Percentiles rank a stretch among this genome's conserved stretches.
phyloP scores from a whole-genome alignment of 1,140 invertebrate genomes.

The Varroa destructor region DNA sequence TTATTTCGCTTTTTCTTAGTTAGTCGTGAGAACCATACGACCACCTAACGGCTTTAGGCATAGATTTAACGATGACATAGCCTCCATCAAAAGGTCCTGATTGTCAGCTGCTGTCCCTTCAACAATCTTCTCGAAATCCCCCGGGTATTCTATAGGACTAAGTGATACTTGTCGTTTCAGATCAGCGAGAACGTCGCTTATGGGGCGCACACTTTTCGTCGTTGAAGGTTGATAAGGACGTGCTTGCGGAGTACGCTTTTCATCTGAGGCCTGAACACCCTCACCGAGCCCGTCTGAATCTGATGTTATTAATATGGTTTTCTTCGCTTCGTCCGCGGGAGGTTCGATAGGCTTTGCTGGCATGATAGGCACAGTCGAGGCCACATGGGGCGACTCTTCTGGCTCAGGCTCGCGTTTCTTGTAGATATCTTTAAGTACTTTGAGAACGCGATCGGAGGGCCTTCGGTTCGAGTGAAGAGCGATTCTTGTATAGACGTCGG shows the following conservation, averaged over 20 bases:
- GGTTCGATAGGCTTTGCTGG: too few species aligned
- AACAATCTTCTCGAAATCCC: background rate
- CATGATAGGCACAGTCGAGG: too few species aligned
- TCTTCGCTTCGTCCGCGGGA: too few species aligned
- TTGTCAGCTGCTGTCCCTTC: background rate
- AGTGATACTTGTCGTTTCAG: background rate
- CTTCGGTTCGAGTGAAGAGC: conserved; percentile 16
- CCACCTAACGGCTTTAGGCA: conserved; percentile 14
- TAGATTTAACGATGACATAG: conserved; percentile 21
- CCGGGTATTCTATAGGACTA: conserved; percentile 15
- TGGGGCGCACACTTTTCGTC: too few species aligned
- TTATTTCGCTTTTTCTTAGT: background rate
- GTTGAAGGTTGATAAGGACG: too few species aligned
- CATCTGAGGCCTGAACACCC: too few species aligned
- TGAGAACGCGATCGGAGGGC: conserved; percentile 15
- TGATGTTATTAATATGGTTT: too few species aligned
- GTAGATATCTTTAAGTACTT: conserved; percentile 22
- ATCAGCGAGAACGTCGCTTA: background rate
- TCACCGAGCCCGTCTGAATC: too few species aligned
- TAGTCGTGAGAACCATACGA: conserved; percentile 5
- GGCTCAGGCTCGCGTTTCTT: background rate
- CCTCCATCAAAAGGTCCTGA: background rate
- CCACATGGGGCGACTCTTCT: background rate
- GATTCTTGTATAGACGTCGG: conserved; percentile 17
- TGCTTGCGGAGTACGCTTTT: too few species aligned